Evolutionary conservation across 1,140 invertebrate genomes (phyloP).

Genomic region (Drosophila pseudoobscura): DNA sequence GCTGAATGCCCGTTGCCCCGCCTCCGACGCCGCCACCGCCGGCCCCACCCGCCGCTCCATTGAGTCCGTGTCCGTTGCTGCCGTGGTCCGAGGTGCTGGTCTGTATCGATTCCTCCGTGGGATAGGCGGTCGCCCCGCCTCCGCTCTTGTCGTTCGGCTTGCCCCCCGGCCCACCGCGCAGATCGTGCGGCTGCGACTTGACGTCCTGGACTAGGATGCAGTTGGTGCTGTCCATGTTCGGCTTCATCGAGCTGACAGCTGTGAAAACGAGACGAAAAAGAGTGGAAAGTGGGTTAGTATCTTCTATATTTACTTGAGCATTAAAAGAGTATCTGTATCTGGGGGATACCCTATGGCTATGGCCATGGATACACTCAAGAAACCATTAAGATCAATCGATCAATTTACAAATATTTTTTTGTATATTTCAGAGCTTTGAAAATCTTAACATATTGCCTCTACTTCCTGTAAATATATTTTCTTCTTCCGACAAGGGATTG

Average conservation of each 20-base stretch:
- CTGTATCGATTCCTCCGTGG: slow-evolving; percentile 86
- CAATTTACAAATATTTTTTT: no score
- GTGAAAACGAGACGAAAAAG: slow-evolving; percentile 81
- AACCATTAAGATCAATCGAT: no score
- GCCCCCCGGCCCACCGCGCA: slow-evolving; percentile 84
- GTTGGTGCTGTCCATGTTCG: slow-evolving; percentile 91
- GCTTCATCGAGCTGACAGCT: slow-evolving; percentile 94
- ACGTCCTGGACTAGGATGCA: slow-evolving; percentile 95
- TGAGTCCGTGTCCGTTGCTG: slow-evolving; percentile 35
- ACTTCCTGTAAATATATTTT: no score
- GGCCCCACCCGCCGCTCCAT: not conserved
- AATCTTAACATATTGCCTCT: not conserved
- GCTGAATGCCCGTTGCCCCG: slow-evolving; percentile 65
- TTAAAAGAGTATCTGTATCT: no score
- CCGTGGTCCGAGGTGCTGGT: slow-evolving; percentile 88
- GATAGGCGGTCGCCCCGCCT: slow-evolving; percentile 69
- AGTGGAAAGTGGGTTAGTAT: no score
- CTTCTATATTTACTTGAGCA: no score
- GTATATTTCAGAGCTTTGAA: not conserved
- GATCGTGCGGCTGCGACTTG: slow-evolving; percentile 92
- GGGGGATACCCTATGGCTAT: no score
- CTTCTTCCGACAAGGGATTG: no score
- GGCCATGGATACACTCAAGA: no score
- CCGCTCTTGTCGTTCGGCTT: slow-evolving; percentile 77
- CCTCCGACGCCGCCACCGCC: not conserved